phyloP scores from a whole-genome alignment of 1,140 invertebrate species.

The Bombus haemorrhoidalis region DNA sequence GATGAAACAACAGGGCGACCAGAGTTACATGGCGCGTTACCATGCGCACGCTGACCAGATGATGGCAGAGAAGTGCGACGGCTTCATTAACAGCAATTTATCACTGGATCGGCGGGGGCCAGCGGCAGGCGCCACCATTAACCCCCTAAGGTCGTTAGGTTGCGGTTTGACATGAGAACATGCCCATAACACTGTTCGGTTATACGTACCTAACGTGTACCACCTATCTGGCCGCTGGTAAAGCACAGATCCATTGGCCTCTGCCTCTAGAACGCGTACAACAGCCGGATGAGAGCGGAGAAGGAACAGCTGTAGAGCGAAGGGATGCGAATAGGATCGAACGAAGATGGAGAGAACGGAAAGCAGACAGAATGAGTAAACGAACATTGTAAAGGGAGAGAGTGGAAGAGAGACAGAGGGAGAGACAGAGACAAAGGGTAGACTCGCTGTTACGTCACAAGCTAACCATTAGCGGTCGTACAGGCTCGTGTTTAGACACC shows the following conservation, averaged over 20 bases:
- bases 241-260: conserved; percentile 67
- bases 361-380: conserved; percentile 45
- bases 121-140: conserved; percentile 72
- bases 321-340: background rate
- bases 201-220: conserved; percentile 72
- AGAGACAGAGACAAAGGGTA: conserved; percentile 1
- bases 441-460: conserved; percentile 54
- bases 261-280: conserved; percentile 48
- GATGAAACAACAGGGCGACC: background rate
- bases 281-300: conserved; percentile 36
- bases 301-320: background rate
- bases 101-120: conserved; percentile 72
- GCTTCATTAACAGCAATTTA: conserved; percentile 81
- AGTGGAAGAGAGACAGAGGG: background rate
- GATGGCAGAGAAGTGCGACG: conserved; percentile 63
- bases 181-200: conserved; percentile 78
- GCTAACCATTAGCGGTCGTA: conserved; percentile 68
- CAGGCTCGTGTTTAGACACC: conserved; percentile 64
- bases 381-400: conserved; percentile 35
- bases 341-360: conserved; percentile 29
- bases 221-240: conserved; percentile 63
- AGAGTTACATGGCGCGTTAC: conserved; percentile 12
- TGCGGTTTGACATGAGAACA: conserved; percentile 80
- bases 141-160: conserved; percentile 80
- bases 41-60: conserved; percentile 5